phyloP scores from a whole-genome alignment of 2,888 invertebrate genomes.

The Phania funesta region DNA sequence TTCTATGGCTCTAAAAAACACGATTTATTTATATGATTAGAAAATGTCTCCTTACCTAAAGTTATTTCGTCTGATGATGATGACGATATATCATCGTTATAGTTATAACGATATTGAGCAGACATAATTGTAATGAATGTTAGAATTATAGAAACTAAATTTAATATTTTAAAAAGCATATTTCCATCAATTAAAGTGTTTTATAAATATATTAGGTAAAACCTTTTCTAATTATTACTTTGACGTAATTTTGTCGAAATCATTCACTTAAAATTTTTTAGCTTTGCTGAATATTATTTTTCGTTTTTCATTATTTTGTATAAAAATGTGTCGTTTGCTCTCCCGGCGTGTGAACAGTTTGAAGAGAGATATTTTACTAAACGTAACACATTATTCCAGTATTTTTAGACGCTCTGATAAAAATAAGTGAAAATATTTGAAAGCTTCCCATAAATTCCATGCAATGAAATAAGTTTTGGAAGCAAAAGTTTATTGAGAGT shows the following conservation, averaged over 20 bases:
- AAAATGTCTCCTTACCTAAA: conserved; percentile 40
- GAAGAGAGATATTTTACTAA: conserved; percentile 33
- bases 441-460: background rate
- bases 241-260: no score
- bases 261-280: no score
- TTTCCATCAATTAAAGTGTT: background rate
- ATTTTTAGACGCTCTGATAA: conserved; percentile 20
- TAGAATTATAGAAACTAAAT: conserved; percentile 4
- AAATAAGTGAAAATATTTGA: background rate
- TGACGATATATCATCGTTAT: conserved; percentile 17
- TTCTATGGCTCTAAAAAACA: background rate
- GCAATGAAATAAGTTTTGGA: conserved; percentile 1
- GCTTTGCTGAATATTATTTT: conserved; percentile 1
- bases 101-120: conserved; percentile 50
- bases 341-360: conserved; percentile 11
- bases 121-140: background rate
- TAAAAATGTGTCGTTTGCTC: background rate
- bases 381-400: conserved; percentile 24
- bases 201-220: background rate
- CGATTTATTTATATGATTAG: background rate
- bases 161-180: conserved; percentile 27
- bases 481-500: conserved; percentile 1
- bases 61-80: conserved; percentile 34
- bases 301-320: conserved; percentile 1
- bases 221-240: no score